Conservation (phyloP, 2,888 invertebrate species). For the Pecten maximus region DNA sequence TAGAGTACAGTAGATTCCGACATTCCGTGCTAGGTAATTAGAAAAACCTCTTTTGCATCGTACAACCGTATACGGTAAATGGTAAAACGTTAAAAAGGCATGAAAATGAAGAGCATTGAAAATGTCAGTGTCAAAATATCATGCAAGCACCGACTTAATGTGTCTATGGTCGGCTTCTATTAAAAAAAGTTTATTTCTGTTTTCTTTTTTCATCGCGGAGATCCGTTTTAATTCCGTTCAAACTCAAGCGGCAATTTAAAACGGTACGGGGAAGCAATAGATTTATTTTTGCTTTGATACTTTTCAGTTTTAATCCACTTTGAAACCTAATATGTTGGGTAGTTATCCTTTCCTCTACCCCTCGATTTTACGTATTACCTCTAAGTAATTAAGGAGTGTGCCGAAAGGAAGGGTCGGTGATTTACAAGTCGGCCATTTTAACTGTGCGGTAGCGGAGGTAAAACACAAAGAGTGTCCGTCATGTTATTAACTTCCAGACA, state of each 20-base stretch:
- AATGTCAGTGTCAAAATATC: background rate
- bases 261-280: background rate
- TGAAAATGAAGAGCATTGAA: background rate
- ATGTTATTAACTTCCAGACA: background rate
- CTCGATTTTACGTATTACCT: background rate
- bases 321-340: background rate
- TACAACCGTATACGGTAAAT: background rate
- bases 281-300: background rate
- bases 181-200: background rate
- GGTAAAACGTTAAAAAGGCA: background rate
- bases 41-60: background rate
- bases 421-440: background rate
- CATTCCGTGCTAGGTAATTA: conserved; percentile 12
- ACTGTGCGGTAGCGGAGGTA: background rate
- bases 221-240: background rate
- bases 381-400: background rate
- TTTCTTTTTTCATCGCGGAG: background rate
- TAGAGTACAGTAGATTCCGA: background rate
- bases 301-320: background rate
- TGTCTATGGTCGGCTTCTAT: background rate
- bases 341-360: too few species aligned
- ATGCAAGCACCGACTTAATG: background rate
- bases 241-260: background rate
- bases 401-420: background rate
- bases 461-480: background rate